These are phyloP conservation scores for Sebastes cheni DNA, from an alignment of 2,797 vertebrate genomes.

Conservation along the genomic window DNA sequence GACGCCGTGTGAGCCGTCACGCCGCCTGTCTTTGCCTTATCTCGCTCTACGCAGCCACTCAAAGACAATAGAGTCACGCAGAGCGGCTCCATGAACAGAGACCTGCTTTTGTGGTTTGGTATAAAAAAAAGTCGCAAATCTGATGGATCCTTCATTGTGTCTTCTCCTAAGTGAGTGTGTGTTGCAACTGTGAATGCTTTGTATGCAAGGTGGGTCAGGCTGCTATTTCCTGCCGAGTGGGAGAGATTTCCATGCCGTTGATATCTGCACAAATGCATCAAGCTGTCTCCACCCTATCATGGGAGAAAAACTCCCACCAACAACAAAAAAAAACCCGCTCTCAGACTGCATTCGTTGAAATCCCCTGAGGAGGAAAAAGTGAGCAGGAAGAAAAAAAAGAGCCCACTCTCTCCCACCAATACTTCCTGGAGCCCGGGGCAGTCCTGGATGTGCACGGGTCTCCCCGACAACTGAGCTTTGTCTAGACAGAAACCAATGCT, in stretches of 20 bases:
- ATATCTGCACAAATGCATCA: slow-evolving; percentile 43
- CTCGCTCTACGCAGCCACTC: slow-evolving; percentile 28
- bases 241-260: slow-evolving; percentile 42
- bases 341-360: slow-evolving; percentile 51
- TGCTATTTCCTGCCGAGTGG: slow-evolving; percentile 59
- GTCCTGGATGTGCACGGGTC: slow-evolving; percentile 65
- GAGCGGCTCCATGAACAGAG: background rate
- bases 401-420: slow-evolving; percentile 54
- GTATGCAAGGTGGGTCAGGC: slow-evolving; percentile 37
- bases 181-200: slow-evolving; percentile 9
- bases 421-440: slow-evolving; percentile 71
- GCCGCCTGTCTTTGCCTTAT: slow-evolving; percentile 49
- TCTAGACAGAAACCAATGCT: slow-evolving; percentile 79
- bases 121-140: slow-evolving; percentile 19
- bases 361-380: slow-evolving; percentile 60
- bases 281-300: slow-evolving; percentile 69
- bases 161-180: background rate
- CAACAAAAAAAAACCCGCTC: slow-evolving; percentile 4
- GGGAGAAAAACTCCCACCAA: slow-evolving; percentile 69
- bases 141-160: background rate
- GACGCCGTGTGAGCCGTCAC: slow-evolving; percentile 13
- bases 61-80: slow-evolving; percentile 47
- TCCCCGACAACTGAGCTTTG: slow-evolving; percentile 76
- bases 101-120: slow-evolving; percentile 11
- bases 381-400: slow-evolving; percentile 39